phyloP scores from a whole-genome alignment of 1,140 invertebrate species.

The Zaprionus gabonicus region DNA sequence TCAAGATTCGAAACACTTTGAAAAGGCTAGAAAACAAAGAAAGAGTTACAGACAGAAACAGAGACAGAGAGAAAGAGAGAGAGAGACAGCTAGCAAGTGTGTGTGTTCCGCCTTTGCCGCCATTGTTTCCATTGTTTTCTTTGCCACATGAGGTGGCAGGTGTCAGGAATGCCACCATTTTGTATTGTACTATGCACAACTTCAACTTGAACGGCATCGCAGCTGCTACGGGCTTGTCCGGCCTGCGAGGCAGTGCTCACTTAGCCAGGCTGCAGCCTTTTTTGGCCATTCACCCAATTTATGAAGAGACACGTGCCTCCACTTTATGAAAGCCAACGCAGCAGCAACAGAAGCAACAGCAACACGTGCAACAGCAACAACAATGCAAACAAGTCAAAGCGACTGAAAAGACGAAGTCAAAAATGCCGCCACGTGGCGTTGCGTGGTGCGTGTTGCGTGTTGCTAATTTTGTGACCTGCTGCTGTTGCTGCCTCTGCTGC shows the following conservation, averaged over 20 bases:
- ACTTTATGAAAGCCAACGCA: constrained; percentile 49
- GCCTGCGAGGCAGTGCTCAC: constrained; percentile 28
- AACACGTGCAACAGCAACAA: constrained; percentile 14
- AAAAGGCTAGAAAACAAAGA: background rate
- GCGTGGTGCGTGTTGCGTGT: constrained; percentile 45
- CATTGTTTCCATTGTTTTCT: background rate
- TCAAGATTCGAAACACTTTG: background rate
- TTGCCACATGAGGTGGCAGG: constrained; percentile 13
- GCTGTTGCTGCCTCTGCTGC: constrained; percentile 19
- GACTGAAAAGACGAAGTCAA: constrained; percentile 71
- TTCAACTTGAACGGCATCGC: background rate
- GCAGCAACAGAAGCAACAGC: constrained; percentile 11
- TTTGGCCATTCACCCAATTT: constrained; percentile 44
- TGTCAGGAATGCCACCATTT: constrained; percentile 18
- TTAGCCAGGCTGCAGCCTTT: constrained; percentile 29
- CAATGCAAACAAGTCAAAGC: constrained; percentile 41
- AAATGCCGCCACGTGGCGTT: constrained; percentile 64
- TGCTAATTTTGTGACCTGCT: constrained; percentile 68
- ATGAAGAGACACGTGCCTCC: constrained; percentile 66
- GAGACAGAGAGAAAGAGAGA: background rate
- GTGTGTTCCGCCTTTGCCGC: background rate
- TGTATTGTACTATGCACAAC: background rate
- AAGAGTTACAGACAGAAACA: background rate
- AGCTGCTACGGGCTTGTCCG: background rate
- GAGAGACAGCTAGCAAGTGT: background rate